Percentiles rank a stretch among this genome's conserved stretches.
Evolutionary conservation across 1,140 invertebrate species (phyloP).

Genomic region (Chionoecetes opilio): DNA sequence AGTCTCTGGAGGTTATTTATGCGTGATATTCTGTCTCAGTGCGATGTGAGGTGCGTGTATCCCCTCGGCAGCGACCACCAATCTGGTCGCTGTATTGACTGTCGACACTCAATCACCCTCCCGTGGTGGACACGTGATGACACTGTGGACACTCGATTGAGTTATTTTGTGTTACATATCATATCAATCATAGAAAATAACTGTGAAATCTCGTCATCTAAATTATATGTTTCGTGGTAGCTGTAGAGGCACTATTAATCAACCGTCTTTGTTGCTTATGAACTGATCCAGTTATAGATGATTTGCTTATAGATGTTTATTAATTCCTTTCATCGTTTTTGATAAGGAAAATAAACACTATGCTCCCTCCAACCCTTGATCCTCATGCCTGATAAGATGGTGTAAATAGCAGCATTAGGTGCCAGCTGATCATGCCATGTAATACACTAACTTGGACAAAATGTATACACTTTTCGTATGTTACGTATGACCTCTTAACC

Average conservation of each 20-base stretch:
- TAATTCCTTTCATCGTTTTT: conserved; percentile 1
- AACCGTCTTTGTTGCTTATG: not conserved
- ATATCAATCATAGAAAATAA: too few relatives aligned
- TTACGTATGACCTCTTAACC: too few relatives aligned
- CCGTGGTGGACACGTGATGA: not conserved
- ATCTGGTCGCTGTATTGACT: not conserved
- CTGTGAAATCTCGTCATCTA: not conserved
- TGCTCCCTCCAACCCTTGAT: too few relatives aligned
- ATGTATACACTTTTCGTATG: too few relatives aligned
- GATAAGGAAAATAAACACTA: not conserved
- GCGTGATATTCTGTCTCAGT: not conserved
- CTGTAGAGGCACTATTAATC: too few relatives aligned
- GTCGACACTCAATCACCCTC: not conserved
- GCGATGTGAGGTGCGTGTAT: not conserved
- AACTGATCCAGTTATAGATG: not conserved
- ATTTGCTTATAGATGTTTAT: not conserved
- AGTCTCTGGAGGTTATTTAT: too few relatives aligned
- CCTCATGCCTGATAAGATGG: too few relatives aligned
- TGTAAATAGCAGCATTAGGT: too few relatives aligned
- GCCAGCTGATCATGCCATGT: too few relatives aligned
- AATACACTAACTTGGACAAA: too few relatives aligned
- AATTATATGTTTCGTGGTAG: not conserved
- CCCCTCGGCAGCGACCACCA: not conserved
- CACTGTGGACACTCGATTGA: not conserved
- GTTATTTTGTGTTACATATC: not conserved